These are phyloP conservation scores for Drosophila bocqueti DNA, from an alignment of 1,140 invertebrate genomes.

Conservation along the genomic window DNA sequence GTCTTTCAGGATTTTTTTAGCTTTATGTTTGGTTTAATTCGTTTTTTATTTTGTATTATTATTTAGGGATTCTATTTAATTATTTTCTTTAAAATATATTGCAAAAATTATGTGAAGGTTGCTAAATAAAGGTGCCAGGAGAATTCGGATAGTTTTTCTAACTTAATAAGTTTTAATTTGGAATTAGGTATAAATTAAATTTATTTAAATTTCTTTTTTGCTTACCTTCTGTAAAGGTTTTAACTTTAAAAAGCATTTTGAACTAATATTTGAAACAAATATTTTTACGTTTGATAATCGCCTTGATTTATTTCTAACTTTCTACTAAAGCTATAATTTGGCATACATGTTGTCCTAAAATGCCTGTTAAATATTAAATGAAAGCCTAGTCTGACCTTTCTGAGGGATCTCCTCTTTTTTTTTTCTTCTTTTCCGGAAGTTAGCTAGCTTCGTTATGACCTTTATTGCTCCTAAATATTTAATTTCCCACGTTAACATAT, in stretches of 20 bases:
- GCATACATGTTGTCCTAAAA: not conserved
- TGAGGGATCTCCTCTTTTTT: not conserved
- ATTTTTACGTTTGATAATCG: no score
- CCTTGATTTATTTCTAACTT: not conserved
- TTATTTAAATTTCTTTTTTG: not conserved
- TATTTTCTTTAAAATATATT: no score
- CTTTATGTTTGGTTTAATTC: not conserved
- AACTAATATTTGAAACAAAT: no score
- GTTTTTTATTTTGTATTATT: no score
- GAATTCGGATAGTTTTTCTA: no score
- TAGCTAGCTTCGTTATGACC: not conserved
- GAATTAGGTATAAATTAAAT: not conserved
- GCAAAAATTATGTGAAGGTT: not conserved
- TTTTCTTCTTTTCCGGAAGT: not conserved
- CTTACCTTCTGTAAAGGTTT: not conserved
- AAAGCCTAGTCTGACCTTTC: not conserved
- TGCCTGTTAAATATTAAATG: not conserved
- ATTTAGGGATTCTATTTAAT: no score
- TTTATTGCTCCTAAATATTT: not conserved
- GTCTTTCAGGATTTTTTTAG: not conserved
- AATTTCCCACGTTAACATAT: conserved; percentile 7
- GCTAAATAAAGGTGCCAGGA: not conserved
- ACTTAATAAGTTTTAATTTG: not conserved
- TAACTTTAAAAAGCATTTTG: no score
- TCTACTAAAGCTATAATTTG: not conserved